A percentile compares a stretch with the other conserved stretches of the same genome.
These are phyloP conservation scores for Limosa lapponica DNA, from an alignment of 2,797 vertebrate genomes.

Conservation along the genomic window DNA sequence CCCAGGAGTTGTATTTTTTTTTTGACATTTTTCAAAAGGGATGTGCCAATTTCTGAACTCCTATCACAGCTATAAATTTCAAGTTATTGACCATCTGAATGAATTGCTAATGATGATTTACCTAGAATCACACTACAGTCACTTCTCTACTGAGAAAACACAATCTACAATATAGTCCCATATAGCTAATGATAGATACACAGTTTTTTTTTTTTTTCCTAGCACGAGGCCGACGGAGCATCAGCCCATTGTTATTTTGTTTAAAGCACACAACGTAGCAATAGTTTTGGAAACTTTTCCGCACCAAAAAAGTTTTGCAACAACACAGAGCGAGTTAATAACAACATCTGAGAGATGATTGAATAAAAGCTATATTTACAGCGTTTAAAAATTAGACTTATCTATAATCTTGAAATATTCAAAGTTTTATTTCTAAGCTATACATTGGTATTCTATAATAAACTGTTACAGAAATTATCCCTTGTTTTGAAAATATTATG, in stretches of 20 bases:
- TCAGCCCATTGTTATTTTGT: conserved; percentile 80
- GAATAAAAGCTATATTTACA: conserved; percentile 96
- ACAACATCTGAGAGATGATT: conserved; percentile 87
- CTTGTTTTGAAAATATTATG: conserved; percentile 94
- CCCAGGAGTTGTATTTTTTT: conserved; percentile 82
- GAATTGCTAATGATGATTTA: conserved; percentile 88
- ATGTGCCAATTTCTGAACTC: conserved; percentile 86
- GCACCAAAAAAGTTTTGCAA: conserved; percentile 87
- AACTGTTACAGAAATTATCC: conserved; percentile 95
- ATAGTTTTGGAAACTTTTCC: conserved; percentile 85
- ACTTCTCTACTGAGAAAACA: conserved; percentile 92
- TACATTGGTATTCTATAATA: conserved; percentile 97
- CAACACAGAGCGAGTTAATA: conserved; percentile 90
- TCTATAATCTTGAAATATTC: conserved; percentile 92
- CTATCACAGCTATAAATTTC: conserved; percentile 86
- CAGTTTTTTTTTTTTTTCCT: conserved; percentile 79
- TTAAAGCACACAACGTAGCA: conserved; percentile 90
- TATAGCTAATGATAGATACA: conserved; percentile 93
- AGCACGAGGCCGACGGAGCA: conserved; percentile 77
- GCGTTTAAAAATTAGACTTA: conserved; percentile 93
- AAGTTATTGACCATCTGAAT: conserved; percentile 88
- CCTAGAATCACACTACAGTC: conserved; percentile 89
- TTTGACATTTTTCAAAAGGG: conserved; percentile 78
- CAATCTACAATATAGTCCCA: conserved; percentile 89
- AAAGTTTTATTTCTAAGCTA: conserved; percentile 96